Evolutionary conservation across 2,797 vertebrate genomes (phyloP).

Genomic region (Lagocephalus sceleratus): DNA sequence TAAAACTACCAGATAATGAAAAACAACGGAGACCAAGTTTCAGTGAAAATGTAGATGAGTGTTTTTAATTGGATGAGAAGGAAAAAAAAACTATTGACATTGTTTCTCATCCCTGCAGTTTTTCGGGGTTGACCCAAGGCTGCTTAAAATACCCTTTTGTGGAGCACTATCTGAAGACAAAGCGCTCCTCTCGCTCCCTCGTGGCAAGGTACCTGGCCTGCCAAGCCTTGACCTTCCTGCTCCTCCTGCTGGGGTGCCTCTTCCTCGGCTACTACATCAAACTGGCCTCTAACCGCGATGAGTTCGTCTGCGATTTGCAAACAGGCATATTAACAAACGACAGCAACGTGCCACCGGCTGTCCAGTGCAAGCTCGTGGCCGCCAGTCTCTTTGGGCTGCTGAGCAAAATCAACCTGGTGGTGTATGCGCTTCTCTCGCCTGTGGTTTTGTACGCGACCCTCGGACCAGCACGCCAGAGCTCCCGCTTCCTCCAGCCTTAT

Average conservation of each 20-base stretch:
- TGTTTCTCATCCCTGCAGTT: conserved; percentile 58
- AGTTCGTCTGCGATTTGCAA: conserved; percentile 88
- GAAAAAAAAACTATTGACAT: background rate
- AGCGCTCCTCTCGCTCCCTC: conserved; percentile 77
- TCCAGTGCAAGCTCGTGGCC: conserved; percentile 92
- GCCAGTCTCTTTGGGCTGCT: conserved; percentile 92
- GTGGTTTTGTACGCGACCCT: conserved; percentile 82
- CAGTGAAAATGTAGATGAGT: background rate
- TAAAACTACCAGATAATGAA: no score
- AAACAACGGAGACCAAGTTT: no score
- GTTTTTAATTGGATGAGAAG: background rate
- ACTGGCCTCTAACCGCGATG: conserved; percentile 85
- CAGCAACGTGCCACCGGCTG: conserved; percentile 73
- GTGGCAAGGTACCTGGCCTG: conserved; percentile 85
- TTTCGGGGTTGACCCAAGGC: conserved; percentile 84
- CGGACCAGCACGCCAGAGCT: conserved; percentile 81
- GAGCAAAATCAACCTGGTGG: conserved; percentile 87
- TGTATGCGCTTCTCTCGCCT: conserved; percentile 82
- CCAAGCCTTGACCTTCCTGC: conserved; percentile 79
- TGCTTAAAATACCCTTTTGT: conserved; percentile 93
- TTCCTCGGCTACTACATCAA: conserved; percentile 91
- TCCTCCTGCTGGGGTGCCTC: conserved; percentile 79
- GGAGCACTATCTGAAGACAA: conserved; percentile 93
- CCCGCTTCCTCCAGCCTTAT: conserved; percentile 84
- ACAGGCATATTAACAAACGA: conserved; percentile 85